Evolutionary conservation across 2,113 vertebrate genomes (phyloP).

Genomic region (Gyps fulvus): DNA sequence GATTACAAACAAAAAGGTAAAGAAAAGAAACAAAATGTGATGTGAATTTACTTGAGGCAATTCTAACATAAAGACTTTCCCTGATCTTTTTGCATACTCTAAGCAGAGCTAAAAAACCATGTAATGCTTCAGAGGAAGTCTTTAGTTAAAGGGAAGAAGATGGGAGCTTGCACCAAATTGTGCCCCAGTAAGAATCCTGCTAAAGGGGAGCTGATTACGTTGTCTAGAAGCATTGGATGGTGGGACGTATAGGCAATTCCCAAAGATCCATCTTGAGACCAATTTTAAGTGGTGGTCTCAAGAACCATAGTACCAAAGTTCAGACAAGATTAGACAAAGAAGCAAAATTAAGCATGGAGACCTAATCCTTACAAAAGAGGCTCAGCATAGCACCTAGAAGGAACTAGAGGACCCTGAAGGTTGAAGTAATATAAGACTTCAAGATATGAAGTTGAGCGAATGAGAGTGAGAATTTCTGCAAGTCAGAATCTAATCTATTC

Average conservation of each 20-base stretch:
- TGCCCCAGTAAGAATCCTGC: not conserved
- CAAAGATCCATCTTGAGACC: not conserved
- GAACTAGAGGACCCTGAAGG: not conserved
- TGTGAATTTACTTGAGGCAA: not conserved
- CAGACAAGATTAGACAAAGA: not conserved
- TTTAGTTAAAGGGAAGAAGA: not conserved
- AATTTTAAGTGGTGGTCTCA: not conserved
- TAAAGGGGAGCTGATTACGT: accelerated
- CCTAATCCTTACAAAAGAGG: not conserved
- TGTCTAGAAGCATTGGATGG: not conserved
- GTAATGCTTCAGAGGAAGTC: not conserved
- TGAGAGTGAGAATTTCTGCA: not conserved
- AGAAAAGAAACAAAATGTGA: not conserved
- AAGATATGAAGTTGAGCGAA: not conserved
- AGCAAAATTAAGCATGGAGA: not conserved
- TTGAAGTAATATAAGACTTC: not conserved
- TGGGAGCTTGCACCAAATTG: not conserved
- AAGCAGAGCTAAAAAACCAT: not conserved
- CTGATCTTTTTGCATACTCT: not conserved
- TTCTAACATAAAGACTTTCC: not conserved
- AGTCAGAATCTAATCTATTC: not conserved
- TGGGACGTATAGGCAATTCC: not conserved
- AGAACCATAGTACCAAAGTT: not conserved
- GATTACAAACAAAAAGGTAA: not conserved
- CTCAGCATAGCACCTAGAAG: not conserved